phyloP scores from a whole-genome alignment of 1,140 invertebrate genomes.

The Bombus confusus region DNA sequence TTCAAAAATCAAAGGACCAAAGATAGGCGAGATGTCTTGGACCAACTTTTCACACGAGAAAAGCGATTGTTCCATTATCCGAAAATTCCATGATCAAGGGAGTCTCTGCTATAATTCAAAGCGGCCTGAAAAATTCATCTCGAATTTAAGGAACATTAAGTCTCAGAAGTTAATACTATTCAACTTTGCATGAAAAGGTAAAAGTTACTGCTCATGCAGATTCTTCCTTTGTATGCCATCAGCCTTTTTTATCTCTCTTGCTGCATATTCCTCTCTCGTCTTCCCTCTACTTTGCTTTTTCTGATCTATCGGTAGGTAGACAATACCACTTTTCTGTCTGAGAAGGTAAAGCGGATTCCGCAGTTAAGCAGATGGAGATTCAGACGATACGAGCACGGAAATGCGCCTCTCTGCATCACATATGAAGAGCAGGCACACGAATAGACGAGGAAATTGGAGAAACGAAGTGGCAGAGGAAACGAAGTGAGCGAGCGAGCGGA shows the following conservation, averaged over 20 bases:
- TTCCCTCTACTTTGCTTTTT: not conserved
- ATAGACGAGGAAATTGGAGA: not conserved
- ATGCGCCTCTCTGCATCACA: constrained; percentile 61
- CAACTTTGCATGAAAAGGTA: not conserved
- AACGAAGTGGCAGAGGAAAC: not conserved
- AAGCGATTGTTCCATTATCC: no score
- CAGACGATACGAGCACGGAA: constrained; percentile 75
- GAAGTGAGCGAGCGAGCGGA: not conserved
- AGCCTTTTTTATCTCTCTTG: no score
- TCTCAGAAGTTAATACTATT: not conserved
- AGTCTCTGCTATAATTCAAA: no score
- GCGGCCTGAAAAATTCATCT: not conserved
- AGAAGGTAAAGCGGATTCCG: constrained; percentile 79
- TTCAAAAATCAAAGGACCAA: no score
- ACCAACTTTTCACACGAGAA: no score
- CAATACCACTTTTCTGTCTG: constrained; percentile 64
- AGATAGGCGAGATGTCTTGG: no score
- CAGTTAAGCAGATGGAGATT: constrained; percentile 80
- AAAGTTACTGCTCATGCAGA: not conserved
- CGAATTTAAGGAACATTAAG: not conserved
- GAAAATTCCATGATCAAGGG: no score
- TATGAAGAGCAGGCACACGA: not conserved
- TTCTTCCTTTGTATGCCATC: not conserved
- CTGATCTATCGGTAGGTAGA: constrained; percentile 15
- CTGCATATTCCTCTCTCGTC: not conserved